Percentiles rank a stretch among this genome's conserved stretches.
These are phyloP conservation scores for Istiophorus platypterus DNA, from an alignment of 2,113 vertebrate genomes.

Conservation along the genomic window DNA sequence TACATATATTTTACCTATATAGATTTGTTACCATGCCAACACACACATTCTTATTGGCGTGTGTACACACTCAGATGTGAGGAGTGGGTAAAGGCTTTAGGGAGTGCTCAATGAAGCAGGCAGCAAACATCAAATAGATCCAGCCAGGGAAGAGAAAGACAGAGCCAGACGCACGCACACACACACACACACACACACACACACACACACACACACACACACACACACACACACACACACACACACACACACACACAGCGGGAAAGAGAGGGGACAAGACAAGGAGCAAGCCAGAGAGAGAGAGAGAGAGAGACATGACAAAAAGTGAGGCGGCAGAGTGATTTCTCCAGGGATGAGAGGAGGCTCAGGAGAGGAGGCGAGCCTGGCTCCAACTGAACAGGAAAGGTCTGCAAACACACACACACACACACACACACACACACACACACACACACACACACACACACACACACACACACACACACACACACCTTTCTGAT, in stretches of 20 bases:
- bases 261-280: neutral
- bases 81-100: conserved; percentile 39
- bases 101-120: conserved; percentile 22
- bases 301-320: conserved; percentile 30
- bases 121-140: conserved; percentile 41
- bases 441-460: too few species aligned
- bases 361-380: too few species aligned
- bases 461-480: too few species aligned
- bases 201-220: conserved; percentile 1
- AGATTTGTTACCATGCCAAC: neutral
- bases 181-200: conserved; percentile 26
- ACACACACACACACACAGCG: neutral
- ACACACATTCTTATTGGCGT: neutral
- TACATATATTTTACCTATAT: too few species aligned
- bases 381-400: conserved; percentile 19
- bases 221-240: too few species aligned
- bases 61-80: neutral
- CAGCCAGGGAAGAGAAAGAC: conserved; percentile 5
- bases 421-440: neutral
- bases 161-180: conserved; percentile 3
- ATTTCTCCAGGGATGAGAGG: conserved; percentile 30
- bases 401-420: conserved; percentile 22
- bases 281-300: too few species aligned
- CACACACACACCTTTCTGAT: too few species aligned
- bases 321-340: conserved; percentile 28